Evolutionary conservation across 2,888 invertebrate genomes (phyloP), one percentile per base, ranked within the genome.

Genomic region (Cerceris ruficornis): DNA sequence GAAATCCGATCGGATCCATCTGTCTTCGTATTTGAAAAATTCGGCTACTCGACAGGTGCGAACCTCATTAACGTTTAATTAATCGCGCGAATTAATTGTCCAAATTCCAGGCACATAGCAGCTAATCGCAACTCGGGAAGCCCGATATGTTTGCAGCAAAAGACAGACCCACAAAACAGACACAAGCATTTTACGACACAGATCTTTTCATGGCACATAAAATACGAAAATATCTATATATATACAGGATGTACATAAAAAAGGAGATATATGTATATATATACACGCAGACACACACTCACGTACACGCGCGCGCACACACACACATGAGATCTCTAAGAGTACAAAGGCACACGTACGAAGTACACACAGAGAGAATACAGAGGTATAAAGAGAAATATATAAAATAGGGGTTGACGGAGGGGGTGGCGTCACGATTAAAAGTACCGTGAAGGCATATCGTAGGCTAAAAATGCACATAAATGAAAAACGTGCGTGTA

Each of bases 81-180:
- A 52, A n/a, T 52, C 1, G 39, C 43, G 6, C 55, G 6, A 14
- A 11, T 57, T 9, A 14, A 43, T 50, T 57, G 8, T 28, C 1
- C 28, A 28, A 2, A 2, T 28, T 28, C 2, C 28, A 28, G 28
- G 28, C 28, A 28, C 1, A 28, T 58, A n/a, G 11, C 17, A 55
- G 6, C 14, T 39, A 60, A 74, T 77, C 65, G 61, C 69, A 69
- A 75, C 80, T 82, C 78, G 83, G 75, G 69, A 81, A 82, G 77
- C 68, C 55, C 64, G 55, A 54, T 76, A 55, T 72, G 72, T 80
- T 77, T 73, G 73, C 67, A 80, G 77, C 8, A 11, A 85, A 84
- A 87, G 85, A 86, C 86, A 83, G 86, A 87, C 87, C 85, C 82
- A 88, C 84, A 86, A 28, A 83, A 87, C 82, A n/a, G 77, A 81